Evolutionary conservation across 2,888 invertebrate genomes (phyloP).

Genomic region (Pristionchus japonicus): DNA sequence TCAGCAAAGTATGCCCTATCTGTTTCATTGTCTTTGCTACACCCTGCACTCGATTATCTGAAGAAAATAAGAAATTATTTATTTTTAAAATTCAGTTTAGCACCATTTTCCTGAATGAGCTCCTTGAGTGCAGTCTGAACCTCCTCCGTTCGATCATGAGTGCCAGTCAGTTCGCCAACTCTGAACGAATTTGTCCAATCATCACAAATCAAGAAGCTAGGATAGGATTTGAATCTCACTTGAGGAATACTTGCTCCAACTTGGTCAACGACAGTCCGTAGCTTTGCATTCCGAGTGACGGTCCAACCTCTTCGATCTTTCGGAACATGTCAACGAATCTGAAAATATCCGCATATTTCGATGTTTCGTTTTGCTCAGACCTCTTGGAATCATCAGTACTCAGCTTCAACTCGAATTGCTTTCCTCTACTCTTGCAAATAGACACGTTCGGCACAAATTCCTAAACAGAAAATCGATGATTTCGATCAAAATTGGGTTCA

Average conservation of each 20-base stretch:
- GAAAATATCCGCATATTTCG: too few species aligned
- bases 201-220: neutral
- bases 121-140: neutral
- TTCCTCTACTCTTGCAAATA: neutral
- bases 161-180: conserved; percentile 17
- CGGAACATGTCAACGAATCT: conserved; percentile 22
- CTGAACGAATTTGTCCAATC: neutral
- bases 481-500: neutral
- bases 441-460: neutral
- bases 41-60: neutral
- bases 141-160: neutral
- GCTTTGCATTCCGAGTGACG: neutral
- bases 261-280: conserved; percentile 10
- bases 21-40: neutral
- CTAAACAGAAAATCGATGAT: neutral
- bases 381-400: neutral
- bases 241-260: conserved; percentile 27
- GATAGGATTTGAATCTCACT: neutral
- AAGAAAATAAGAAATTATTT: neutral
- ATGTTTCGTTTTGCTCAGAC: neutral
- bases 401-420: neutral
- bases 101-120: conserved; percentile 9
- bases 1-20: neutral
- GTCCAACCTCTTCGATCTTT: neutral
- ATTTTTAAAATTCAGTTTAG: neutral